phyloP scores from a whole-genome alignment of 2,797 vertebrate species.

The Chelonia mydas region DNA sequence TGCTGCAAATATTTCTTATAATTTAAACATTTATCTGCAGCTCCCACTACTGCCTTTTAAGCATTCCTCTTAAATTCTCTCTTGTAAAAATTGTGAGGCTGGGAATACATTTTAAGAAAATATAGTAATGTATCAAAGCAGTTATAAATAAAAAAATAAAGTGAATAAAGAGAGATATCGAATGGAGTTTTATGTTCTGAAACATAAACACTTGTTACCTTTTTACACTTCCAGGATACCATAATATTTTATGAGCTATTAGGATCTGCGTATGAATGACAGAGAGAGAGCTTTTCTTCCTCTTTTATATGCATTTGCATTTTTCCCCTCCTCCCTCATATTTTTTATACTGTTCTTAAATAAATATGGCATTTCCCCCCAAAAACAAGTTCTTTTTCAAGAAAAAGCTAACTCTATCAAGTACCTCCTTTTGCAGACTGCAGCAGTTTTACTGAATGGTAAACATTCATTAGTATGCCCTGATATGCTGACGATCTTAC shows the following conservation, averaged over 20 bases:
- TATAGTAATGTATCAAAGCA: slow-evolving; percentile 40
- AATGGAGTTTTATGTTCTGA: slow-evolving; percentile 64
- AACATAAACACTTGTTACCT: slow-evolving; percentile 62
- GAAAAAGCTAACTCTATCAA: slow-evolving; percentile 37
- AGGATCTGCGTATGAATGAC: neutral
- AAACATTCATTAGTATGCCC: slow-evolving; percentile 77
- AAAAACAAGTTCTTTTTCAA: slow-evolving; percentile 24
- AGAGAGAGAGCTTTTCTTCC: slow-evolving; percentile 5
- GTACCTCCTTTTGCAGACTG: slow-evolving; percentile 68
- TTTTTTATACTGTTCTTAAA: neutral
- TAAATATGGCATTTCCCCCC: slow-evolving; percentile 2
- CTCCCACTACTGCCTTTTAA: slow-evolving; percentile 36
- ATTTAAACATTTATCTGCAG: slow-evolving; percentile 44
- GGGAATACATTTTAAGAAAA: slow-evolving; percentile 60
- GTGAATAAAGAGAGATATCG: slow-evolving; percentile 60
- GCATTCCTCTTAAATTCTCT: slow-evolving; percentile 46
- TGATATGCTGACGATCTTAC: slow-evolving; percentile 72
- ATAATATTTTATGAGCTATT: slow-evolving; percentile 65
- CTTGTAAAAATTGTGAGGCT: slow-evolving; percentile 38
- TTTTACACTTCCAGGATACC: slow-evolving; percentile 59
- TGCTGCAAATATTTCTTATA: slow-evolving; percentile 45
- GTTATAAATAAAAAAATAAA: slow-evolving; percentile 41
- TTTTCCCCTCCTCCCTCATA: neutral
- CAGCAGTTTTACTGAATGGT: slow-evolving; percentile 72
- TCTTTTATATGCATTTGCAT: slow-evolving; percentile 50